phyloP scores from a whole-genome alignment of 2,888 invertebrate species.

The Acanthosepion lycidas region DNA sequence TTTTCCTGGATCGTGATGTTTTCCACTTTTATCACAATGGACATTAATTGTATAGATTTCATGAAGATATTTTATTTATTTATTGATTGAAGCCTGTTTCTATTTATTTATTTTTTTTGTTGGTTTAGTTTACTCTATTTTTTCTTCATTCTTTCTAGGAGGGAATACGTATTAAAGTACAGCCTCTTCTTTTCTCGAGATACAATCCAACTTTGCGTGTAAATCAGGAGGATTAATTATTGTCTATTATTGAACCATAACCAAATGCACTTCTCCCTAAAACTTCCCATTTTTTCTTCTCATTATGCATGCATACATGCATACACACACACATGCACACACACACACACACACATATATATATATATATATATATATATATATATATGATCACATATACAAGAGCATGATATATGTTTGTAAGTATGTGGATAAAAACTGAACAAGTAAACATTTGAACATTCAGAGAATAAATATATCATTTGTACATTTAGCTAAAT shows the following conservation, averaged over 20 bases:
- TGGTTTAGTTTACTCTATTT: neutral
- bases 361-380: too few species aligned
- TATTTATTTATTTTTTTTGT: neutral
- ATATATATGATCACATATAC: neutral
- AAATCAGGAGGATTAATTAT: neutral
- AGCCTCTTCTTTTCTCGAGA: neutral
- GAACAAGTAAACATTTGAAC: too few species aligned
- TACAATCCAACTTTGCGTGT: neutral
- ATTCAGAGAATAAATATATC: too few species aligned
- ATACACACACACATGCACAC: too few species aligned
- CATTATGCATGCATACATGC: neutral
- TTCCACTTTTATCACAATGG: conserved; percentile 23
- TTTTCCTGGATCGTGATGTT: conserved; percentile 6
- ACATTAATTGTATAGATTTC: conserved; percentile 33
- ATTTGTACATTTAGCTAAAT: too few species aligned
- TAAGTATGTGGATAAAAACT: neutral
- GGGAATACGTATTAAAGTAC: neutral
- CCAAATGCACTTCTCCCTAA: neutral
- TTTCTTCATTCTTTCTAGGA: neutral
- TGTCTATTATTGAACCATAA: conserved; percentile 33
- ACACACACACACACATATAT: too few species aligned
- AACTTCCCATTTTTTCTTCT: neutral
- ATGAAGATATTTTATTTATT: conserved; percentile 21
- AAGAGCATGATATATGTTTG: neutral
- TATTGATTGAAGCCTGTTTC: neutral